Conservation (phyloP, 2,113 vertebrate genomes). For the Alouatta palliata region DNA sequence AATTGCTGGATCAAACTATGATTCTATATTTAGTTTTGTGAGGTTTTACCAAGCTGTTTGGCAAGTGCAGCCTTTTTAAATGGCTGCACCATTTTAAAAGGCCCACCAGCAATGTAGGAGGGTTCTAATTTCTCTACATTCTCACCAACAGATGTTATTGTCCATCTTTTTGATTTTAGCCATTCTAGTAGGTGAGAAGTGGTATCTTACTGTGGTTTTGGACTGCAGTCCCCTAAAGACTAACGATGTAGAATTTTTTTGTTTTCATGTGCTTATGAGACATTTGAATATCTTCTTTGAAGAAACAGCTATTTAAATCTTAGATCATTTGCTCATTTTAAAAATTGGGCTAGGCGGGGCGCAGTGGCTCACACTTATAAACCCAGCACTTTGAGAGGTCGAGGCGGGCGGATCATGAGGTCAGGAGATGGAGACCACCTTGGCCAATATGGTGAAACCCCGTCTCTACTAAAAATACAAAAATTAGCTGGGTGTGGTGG, state of each 20-base stretch:
- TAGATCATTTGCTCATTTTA: not conserved
- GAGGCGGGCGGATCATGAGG: no score
- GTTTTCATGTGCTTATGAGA: not conserved
- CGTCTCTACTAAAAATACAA: no score
- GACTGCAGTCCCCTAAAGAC: not conserved
- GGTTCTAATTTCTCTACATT: not conserved
- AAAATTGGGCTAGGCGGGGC: not conserved
- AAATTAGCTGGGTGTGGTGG: no score
- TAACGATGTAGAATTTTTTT: not conserved
- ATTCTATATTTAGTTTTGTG: not conserved
- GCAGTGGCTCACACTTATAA: no score
- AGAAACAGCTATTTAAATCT: not conserved
- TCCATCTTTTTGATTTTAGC: not conserved
- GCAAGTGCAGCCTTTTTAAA: no score
- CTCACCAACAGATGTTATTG: not conserved
- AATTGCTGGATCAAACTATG: not conserved
- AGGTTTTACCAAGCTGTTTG: not conserved
- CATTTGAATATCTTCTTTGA: not conserved
- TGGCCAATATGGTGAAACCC: no score
- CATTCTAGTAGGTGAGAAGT: not conserved
- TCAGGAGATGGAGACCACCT: no score
- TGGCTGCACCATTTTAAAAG: not conserved
- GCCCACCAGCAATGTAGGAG: not conserved
- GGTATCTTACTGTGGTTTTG: not conserved
- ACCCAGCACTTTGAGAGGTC: no score